A percentile compares a stretch with the other conserved stretches of the same genome.
Evolutionary conservation across 1,140 invertebrate species (phyloP).

Genomic region (Leguminivora glycinivorella): DNA sequence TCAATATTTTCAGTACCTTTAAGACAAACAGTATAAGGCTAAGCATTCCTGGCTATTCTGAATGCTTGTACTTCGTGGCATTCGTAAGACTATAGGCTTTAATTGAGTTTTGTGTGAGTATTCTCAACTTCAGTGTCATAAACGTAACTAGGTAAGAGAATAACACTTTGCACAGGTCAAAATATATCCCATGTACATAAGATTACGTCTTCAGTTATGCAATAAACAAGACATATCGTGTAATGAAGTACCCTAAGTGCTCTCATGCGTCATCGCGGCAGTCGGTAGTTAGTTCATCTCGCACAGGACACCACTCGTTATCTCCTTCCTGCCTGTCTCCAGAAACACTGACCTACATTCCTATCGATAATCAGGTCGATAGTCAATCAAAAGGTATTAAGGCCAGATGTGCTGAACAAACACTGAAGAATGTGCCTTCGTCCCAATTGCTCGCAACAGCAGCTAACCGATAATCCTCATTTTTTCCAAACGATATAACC

Average conservation of each 20-base stretch:
- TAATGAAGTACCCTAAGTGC: not conserved
- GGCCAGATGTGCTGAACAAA: constrained; percentile 28
- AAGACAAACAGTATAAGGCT: too few species aligned
- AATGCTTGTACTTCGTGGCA: too few species aligned
- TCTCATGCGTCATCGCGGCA: constrained; percentile 33
- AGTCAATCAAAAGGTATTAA: constrained; percentile 54
- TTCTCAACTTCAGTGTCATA: too few species aligned
- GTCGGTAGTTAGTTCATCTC: constrained; percentile 59
- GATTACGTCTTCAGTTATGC: not conserved
- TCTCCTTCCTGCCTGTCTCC: constrained; percentile 56
- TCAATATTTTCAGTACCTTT: too few species aligned
- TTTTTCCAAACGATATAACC: constrained; percentile 72
- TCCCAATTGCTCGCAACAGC: constrained; percentile 42
- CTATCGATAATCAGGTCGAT: constrained; percentile 59
- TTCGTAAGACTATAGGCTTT: too few species aligned
- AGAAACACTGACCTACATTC: constrained; percentile 69
- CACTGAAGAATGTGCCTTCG: not conserved
- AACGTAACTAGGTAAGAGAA: too few species aligned
- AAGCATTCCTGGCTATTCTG: too few species aligned
- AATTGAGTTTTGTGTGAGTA: too few species aligned
- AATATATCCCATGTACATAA: not conserved
- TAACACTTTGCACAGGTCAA: not conserved
- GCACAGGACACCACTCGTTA: constrained; percentile 58
- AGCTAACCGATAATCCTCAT: constrained; percentile 64
- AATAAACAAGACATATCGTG: not conserved